These are phyloP conservation scores for Odobenus rosmarus DNA, from an alignment of 2,113 vertebrate species.

Conservation along the genomic window DNA sequence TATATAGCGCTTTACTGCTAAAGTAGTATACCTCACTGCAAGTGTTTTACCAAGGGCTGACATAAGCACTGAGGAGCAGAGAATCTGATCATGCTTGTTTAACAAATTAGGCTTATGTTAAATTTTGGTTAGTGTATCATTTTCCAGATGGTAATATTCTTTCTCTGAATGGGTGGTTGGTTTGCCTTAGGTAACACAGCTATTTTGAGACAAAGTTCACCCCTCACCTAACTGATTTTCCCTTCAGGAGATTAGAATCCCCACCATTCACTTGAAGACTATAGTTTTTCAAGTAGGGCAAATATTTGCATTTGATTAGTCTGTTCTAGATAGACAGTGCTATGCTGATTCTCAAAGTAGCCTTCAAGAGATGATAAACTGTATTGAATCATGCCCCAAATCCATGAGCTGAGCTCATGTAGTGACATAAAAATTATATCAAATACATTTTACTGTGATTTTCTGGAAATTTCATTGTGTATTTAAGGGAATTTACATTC, in stretches of 20 bases:
- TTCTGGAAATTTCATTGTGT: background rate
- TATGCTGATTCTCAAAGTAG: background rate
- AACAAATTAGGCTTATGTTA: background rate
- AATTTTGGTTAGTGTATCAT: background rate
- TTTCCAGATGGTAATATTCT: background rate
- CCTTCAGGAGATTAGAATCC: background rate
- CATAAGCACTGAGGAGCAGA: too few species aligned
- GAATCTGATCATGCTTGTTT: background rate
- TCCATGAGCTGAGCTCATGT: background rate
- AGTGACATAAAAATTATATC: background rate
- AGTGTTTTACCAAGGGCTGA: background rate
- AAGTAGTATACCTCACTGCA: background rate
- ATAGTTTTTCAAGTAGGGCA: background rate
- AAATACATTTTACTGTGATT: background rate
- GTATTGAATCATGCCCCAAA: background rate
- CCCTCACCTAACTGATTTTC: background rate
- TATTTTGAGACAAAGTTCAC: background rate
- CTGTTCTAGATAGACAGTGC: background rate
- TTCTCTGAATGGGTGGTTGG: background rate
- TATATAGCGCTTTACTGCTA: too few species aligned
- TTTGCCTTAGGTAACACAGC: background rate
- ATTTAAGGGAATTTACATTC: background rate
- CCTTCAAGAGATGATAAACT: background rate
- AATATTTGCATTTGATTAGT: background rate
- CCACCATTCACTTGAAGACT: background rate